Percentiles rank a stretch among this genome's conserved stretches.
Conservation (phyloP, 2,888 invertebrate genomes). For the Uropetala carovei region DNA sequence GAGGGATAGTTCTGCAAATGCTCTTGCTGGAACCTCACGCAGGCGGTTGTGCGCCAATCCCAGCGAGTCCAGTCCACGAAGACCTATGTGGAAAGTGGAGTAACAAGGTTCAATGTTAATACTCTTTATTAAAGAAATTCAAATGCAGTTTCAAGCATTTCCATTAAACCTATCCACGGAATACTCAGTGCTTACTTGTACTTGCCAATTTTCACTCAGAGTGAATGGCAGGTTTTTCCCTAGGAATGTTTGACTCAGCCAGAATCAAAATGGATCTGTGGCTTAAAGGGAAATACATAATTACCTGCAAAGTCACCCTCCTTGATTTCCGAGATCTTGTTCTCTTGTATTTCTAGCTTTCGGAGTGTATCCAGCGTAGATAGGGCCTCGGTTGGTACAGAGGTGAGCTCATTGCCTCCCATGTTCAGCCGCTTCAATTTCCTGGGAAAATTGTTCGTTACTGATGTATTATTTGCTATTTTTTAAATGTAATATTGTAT, state of each 20-base stretch:
- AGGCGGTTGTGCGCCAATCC: constrained; percentile 92
- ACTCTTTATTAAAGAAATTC: no score
- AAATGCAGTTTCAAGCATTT: no score
- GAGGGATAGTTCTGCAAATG: constrained; percentile 87
- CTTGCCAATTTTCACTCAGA: no score
- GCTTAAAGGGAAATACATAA: constrained; percentile 63
- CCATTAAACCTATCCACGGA: no score
- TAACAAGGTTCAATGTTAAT: no score
- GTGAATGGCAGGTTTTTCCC: no score
- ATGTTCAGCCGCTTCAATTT: constrained; percentile 90
- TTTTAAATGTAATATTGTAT: no score
- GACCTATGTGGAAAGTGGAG: constrained; percentile 79
- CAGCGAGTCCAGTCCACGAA: constrained; percentile 88
- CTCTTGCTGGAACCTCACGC: constrained; percentile 86
- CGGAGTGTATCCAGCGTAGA: constrained; percentile 87
- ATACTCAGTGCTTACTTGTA: no score
- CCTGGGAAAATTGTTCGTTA: constrained; percentile 75
- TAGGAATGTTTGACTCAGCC: no score
- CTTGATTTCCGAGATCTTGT: constrained; percentile 84
- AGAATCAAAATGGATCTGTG: not conserved
- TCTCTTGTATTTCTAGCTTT: constrained; percentile 93
- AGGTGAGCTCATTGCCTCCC: constrained; percentile 87
- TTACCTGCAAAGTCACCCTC: constrained; percentile 93
- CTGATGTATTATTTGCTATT: no score
- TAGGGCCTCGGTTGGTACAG: constrained; percentile 89